phyloP scores from a whole-genome alignment of 2,888 invertebrate species.

The Stenotaenia linearis region DNA sequence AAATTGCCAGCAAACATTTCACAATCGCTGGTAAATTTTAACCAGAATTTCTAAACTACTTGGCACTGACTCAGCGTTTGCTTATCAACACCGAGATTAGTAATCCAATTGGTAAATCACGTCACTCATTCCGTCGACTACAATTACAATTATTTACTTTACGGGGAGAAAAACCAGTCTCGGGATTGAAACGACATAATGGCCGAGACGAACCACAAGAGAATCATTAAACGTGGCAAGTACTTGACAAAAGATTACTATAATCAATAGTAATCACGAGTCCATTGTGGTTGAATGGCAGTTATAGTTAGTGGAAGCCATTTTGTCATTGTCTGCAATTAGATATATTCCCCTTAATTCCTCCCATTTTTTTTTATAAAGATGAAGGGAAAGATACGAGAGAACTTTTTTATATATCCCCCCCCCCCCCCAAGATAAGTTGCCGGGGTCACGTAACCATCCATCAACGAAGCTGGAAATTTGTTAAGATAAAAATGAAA shows the following conservation, averaged over 20 bases:
- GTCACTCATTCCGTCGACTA: too few species aligned
- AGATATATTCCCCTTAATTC: background rate
- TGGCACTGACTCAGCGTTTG: background rate
- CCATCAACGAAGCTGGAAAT: background rate
- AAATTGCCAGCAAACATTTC: background rate
- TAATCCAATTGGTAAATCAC: background rate
- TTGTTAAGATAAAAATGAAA: background rate
- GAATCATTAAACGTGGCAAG: background rate
- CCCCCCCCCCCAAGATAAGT: background rate
- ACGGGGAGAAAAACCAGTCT: too few species aligned
- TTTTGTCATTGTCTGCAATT: conserved; percentile 11
- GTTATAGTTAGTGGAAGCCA: background rate
- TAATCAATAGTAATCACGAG: background rate
- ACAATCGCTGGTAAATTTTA: background rate
- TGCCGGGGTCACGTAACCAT: background rate
- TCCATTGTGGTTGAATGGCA: background rate
- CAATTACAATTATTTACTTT: too few species aligned
- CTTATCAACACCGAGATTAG: background rate
- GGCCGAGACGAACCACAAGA: background rate
- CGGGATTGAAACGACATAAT: too few species aligned
- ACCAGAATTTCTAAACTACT: background rate
- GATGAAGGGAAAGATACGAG: background rate
- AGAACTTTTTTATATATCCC: background rate
- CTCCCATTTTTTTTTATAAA: background rate
- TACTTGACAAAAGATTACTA: background rate